These are phyloP conservation scores for Peribatodes rhomboidaria DNA, from an alignment of 2,888 invertebrate species.

Conservation along the genomic window DNA sequence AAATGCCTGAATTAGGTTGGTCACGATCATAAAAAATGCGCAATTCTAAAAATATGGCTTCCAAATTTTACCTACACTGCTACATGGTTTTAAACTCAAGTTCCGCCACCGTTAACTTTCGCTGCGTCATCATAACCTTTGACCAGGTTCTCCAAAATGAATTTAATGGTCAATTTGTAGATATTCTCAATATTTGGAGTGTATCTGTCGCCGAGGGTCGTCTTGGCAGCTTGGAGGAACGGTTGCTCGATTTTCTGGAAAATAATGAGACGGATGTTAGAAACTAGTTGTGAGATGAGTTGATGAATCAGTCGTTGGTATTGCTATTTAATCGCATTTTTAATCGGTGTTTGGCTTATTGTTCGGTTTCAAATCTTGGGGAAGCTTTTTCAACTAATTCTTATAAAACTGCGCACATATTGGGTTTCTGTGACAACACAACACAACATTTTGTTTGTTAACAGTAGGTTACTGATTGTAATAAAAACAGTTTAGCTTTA, in stretches of 20 bases:
- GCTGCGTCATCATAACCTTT: constrained; percentile 89
- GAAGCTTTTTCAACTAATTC: too few species aligned
- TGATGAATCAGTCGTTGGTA: too few species aligned
- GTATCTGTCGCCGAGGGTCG: constrained; percentile 94
- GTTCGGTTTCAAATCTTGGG: too few species aligned
- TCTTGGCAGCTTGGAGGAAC: constrained; percentile 94
- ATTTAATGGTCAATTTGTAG: constrained; percentile 95
- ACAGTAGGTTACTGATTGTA: too few species aligned
- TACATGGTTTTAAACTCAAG: constrained; percentile 46
- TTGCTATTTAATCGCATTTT: too few species aligned
- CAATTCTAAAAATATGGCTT: background rate
- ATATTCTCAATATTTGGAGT: constrained; percentile 96
- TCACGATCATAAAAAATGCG: background rate
- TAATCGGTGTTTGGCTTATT: too few species aligned
- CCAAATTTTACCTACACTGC: background rate
- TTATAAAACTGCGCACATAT: too few species aligned
- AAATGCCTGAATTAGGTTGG: background rate
- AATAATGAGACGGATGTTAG: constrained; percentile 5
- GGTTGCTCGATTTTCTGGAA: constrained; percentile 96
- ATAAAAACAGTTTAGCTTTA: too few species aligned
- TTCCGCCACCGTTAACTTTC: constrained; percentile 57
- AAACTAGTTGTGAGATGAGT: too few species aligned
- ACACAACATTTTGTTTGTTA: too few species aligned
- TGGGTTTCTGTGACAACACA: too few species aligned
- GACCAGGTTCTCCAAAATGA: constrained; percentile 94